Base-by-base conservation (phyloP, 1,140 invertebrate genomes). In the Lepidurus packardi region DNA sequence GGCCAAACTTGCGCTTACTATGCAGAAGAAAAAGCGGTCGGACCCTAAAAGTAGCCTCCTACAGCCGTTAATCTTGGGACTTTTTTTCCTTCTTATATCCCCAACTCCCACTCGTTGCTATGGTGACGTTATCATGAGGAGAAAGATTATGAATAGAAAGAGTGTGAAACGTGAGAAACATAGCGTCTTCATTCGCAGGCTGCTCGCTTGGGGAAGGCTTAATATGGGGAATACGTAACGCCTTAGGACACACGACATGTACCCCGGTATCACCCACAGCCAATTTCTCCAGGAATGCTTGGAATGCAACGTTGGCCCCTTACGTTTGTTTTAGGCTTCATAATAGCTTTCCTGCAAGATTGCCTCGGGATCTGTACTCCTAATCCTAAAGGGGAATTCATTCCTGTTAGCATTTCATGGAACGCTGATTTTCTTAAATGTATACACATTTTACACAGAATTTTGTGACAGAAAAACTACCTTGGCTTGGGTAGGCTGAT, bases 31-130 rank as follows among this genome's bases (percentile, higher is more conserved):
- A 65, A 65, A 65, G 34, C n/a, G 53, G 53, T 65, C 9, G 53
- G 53, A 65, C 53, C 53, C 53, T 65, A 65, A 65, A 65, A 65
- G 53, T 65, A 65, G 53, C 53, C 53, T 65, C 53, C 53, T 65
- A 65, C 21, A n/a, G 53, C 53, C 53, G 53, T 65, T 65, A 65
- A 65, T 65, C 8, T 16, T 65, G 53, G 53, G 13, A 65, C 53
- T n/a, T 65, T 65, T 11, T 21, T 4, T 7, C 1, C 53, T 21
- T 21, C 53, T 65, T 65, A 65, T 65, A 65, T n/a, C 53, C 6
- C 53, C 53, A 65, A 65, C 53, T n/a, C 6, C 53, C 53, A 6
- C n/a, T 65, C 53, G 53, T 65, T 65, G 53, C 53, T 65, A 65
- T 65, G 53, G 53, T 65, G 53, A 65, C 21, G 53, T n/a, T 13